Base-by-base conservation (phyloP, 2,797 vertebrate genomes). In the Lophotriccus pileatus region DNA sequence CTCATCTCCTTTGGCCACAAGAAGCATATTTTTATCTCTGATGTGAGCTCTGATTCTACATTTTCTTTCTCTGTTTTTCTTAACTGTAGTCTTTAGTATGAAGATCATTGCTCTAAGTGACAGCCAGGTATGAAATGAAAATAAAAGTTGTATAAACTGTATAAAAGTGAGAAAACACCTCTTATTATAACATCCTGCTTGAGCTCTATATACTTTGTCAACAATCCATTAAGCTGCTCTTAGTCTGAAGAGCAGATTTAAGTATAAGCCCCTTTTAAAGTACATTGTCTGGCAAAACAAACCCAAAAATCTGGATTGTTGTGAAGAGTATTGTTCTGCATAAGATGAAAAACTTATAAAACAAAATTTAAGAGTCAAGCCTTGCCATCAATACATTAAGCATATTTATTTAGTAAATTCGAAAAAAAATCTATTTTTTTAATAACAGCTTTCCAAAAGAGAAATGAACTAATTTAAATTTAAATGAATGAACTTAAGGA, bases 161-260 rank as follows among this genome's bases (percentile, higher is more conserved):
- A 41, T 58, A 66, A 69, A 87, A 68, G 39, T 87, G 62, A 94
- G 84, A 93, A 89, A 93, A 90, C 41, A 82, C 20, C 34, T 22
- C 1, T 14, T 64, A 75, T 91, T 81, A 89, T 81, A 50, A 56
- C 49, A 64, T 91, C 56, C 30, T 79, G 8, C 77, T 83, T 83
- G 60, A 82, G 73, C 70, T 95, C 68, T 84, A 30, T 25, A 22
- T 74, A 68, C 43, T 93, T 56, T 84, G 64, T 80, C 93, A 94
- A 91, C 85, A 95, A 94, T 88, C 74, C 68, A 91, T 95, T 93
- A 93, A 87, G 47, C 43, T 92, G 37, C 56, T 75, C 11, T 3
- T 64, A 84, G 70, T 82, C 83, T 81, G 90, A 92, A 77, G 59
- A 81, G 67, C 46, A 93, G 56, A 87, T 91, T 95, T 87, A 89